These are phyloP conservation scores for Phyllostomus hastatus DNA, from an alignment of 2,113 vertebrate species.

Conservation along the genomic window DNA sequence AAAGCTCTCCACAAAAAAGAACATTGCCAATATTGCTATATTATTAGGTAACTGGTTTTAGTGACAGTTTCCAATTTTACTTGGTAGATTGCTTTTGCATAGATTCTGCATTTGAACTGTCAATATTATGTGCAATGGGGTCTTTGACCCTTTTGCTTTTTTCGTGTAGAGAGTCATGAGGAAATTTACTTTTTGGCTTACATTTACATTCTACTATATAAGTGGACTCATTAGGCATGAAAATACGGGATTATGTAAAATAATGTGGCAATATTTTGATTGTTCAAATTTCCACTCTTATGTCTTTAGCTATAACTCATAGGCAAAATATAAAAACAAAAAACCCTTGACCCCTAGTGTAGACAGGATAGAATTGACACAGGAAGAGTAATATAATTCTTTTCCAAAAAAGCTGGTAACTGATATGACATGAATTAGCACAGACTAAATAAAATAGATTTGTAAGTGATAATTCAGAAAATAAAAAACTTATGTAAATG, in stretches of 20 bases:
- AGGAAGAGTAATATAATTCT: background rate
- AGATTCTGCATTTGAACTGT: background rate
- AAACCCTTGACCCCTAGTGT: background rate
- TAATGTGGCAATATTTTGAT: background rate
- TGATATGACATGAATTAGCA: background rate
- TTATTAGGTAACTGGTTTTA: background rate
- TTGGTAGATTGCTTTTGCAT: background rate
- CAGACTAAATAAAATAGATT: background rate
- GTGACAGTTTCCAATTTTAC: background rate
- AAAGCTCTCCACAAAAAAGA: background rate
- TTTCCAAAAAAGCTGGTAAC: background rate
- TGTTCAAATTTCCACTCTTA: background rate
- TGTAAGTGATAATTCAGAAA: background rate
- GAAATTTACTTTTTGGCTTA: background rate
- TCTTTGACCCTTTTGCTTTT: background rate
- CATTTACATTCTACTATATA: background rate
- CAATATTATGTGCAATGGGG: background rate
- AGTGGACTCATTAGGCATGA: background rate
- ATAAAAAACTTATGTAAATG: background rate
- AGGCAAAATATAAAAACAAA: background rate
- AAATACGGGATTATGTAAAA: background rate
- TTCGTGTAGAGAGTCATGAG: background rate
- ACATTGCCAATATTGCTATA: background rate
- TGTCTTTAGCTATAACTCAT: background rate
- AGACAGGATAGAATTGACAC: background rate